Evolutionary conservation across 2,888 invertebrate genomes (phyloP).

Genomic region (Melieria picta): DNA sequence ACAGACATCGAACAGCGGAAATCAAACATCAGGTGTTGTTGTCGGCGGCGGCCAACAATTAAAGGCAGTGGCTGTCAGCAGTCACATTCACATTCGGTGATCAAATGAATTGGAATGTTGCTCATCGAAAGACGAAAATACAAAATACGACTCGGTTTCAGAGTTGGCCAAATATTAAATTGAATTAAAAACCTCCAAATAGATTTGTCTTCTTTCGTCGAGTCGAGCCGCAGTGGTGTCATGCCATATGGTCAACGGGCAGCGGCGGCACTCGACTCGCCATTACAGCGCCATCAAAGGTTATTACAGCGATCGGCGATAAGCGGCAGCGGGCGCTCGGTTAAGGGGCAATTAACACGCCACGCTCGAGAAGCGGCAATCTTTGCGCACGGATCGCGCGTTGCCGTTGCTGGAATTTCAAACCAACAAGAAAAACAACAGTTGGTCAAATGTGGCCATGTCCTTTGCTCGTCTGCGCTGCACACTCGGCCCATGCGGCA

Average conservation of each 20-base stretch:
- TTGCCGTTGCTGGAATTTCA: conserved; percentile 33
- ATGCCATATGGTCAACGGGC: conserved; percentile 51
- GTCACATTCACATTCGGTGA: conserved; percentile 42
- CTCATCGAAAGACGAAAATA: conserved; percentile 43
- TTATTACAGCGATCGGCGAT: conserved; percentile 37
- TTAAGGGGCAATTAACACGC: conserved; percentile 62
- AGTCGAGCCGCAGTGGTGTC: not conserved
- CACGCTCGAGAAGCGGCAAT: conserved; percentile 50
- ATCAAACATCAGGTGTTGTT: conserved; percentile 59
- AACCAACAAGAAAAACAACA: conserved; percentile 45
- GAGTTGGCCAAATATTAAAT: conserved; percentile 9
- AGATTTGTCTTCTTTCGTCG: conserved; percentile 30
- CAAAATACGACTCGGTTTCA: not conserved
- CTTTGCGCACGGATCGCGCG: conserved; percentile 15
- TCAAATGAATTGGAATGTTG: conserved; percentile 39
- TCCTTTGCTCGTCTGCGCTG: not conserved
- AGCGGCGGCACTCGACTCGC: conserved; percentile 25
- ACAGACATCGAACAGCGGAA: conserved; percentile 28
- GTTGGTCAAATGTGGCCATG: conserved; percentile 44
- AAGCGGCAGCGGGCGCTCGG: conserved; percentile 47
- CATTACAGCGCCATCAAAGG: conserved; percentile 27
- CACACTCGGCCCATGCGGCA: too few relatives aligned
- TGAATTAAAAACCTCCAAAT: conserved; percentile 15
- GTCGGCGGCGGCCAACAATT: conserved; percentile 1
- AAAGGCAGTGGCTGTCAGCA: conserved; percentile 12